These are phyloP conservation scores for Apaloderma vittatum DNA, from an alignment of 2,113 vertebrate species.

Conservation along the genomic window DNA sequence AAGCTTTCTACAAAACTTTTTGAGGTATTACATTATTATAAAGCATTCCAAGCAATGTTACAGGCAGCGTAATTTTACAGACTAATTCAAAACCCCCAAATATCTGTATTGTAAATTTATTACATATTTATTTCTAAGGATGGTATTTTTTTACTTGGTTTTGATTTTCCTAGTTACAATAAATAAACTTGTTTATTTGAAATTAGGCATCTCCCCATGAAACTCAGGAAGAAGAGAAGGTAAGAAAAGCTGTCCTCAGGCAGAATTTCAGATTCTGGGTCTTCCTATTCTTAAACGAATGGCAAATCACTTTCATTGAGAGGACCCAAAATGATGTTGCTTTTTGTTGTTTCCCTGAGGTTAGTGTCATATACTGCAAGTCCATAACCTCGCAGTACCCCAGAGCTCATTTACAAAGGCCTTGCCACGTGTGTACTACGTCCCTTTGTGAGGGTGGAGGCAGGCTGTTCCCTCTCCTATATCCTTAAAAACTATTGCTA, in stretches of 20 bases:
- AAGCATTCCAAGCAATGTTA: neutral
- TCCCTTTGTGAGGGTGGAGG: neutral
- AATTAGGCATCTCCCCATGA: neutral
- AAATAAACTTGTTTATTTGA: neutral
- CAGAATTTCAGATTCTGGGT: neutral
- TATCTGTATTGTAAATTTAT: neutral
- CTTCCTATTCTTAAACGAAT: neutral
- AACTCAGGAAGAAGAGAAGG: neutral
- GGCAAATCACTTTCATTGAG: neutral
- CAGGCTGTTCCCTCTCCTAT: neutral
- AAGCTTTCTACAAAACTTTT: neutral
- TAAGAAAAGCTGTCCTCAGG: neutral
- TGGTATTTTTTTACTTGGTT: neutral
- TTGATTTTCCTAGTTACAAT: neutral
- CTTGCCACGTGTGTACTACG: neutral
- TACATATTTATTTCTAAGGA: neutral
- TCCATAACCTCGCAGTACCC: neutral
- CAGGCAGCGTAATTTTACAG: neutral
- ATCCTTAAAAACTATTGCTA: accelerated
- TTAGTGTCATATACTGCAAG: neutral
- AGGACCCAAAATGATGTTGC: neutral
- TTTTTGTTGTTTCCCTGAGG: neutral
- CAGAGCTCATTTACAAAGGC: neutral
- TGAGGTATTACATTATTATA: neutral
- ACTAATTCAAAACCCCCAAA: accelerated